These are phyloP conservation scores for Netelia inedita DNA, from an alignment of 2,888 invertebrate species.

Conservation along the genomic window DNA sequence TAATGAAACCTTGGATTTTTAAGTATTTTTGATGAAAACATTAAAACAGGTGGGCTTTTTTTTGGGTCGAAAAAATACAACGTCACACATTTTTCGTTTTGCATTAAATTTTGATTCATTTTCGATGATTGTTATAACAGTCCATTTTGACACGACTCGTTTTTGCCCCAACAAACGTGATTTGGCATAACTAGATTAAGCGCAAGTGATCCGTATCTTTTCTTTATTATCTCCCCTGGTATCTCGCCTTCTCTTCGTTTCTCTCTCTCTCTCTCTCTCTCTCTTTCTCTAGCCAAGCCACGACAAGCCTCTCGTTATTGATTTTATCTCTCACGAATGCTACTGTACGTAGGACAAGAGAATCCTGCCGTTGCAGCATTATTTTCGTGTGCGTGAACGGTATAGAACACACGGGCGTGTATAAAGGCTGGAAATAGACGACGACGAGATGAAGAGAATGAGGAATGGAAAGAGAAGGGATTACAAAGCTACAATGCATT, in stretches of 20 bases:
- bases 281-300: background rate
- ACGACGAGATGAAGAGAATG: conserved; percentile 41
- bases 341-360: conserved; percentile 58
- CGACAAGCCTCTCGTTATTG: conserved; percentile 77
- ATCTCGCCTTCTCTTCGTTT: background rate
- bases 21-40: too few species aligned
- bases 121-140: conserved; percentile 16
- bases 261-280: conserved; percentile 29
- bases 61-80: background rate
- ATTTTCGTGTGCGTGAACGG: conserved; percentile 26
- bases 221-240: conserved; percentile 49
- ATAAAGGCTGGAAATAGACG: conserved; percentile 43
- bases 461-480: conserved; percentile 70
- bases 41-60: background rate
- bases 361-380: conserved; percentile 24
- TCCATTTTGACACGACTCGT: conserved; percentile 4
- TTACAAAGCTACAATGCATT: conserved; percentile 82
- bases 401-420: conserved; percentile 7
- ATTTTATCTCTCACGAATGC: conserved; percentile 82
- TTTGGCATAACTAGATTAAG: conserved; percentile 69
- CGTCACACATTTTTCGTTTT: background rate
- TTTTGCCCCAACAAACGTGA: conserved; percentile 62
- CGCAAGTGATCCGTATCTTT: conserved; percentile 51
- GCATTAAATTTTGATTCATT: background rate
- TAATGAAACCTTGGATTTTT: too few species aligned